phyloP scores from a whole-genome alignment of 1,140 invertebrate species.

The Octopus sinensis region DNA sequence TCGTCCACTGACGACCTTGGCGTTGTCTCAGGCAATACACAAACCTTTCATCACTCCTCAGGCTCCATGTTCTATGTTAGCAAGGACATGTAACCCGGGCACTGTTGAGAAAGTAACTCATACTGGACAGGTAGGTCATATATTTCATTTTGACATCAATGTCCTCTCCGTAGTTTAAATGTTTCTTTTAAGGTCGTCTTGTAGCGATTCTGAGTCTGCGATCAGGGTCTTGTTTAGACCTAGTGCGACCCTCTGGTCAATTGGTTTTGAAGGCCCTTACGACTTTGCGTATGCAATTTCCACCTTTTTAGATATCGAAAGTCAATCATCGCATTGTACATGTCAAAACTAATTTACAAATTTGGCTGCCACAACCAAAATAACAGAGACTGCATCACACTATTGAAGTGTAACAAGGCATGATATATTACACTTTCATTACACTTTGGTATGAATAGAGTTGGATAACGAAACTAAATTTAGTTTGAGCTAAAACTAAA shows the following conservation, averaged over 20 bases:
- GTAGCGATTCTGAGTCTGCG: background rate
- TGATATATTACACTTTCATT: too few species aligned
- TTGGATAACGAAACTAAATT: too few species aligned
- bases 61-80: background rate
- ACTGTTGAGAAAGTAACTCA: slow-evolving; percentile 33
- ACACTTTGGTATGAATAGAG: too few species aligned
- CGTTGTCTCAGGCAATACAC: too few species aligned
- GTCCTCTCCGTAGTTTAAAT: background rate
- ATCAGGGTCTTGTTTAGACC: background rate
- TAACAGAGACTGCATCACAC: too few species aligned
- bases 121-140: slow-evolving; percentile 31
- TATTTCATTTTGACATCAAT: background rate
- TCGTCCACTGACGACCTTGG: too few species aligned
- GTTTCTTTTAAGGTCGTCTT: background rate
- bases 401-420: too few species aligned
- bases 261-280: background rate
- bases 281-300: background rate
- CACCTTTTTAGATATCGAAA: background rate
- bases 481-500: too few species aligned
- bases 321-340: too few species aligned
- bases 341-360: too few species aligned
- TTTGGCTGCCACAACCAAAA: too few species aligned
- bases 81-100: background rate
- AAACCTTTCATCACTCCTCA: too few species aligned
- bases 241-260: background rate